A percentile compares a stretch with the other conserved stretches of the same genome.
These are phyloP conservation scores for Melanophora roralis DNA, from an alignment of 2,888 invertebrate species.

Conservation along the genomic window DNA sequence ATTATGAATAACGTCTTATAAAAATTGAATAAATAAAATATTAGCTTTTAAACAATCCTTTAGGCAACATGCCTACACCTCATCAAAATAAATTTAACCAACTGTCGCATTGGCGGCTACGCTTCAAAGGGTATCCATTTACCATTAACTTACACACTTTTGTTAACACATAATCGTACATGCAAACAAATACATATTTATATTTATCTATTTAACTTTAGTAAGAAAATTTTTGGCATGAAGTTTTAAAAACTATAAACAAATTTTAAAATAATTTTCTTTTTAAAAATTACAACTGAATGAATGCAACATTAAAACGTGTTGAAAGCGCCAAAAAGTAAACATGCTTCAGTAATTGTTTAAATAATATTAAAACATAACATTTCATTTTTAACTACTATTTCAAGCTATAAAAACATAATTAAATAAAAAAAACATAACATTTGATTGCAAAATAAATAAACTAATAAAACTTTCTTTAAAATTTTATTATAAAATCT, in stretches of 20 bases:
- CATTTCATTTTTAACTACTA: not conserved
- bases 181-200: conserved; percentile 12
- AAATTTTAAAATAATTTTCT: conserved; percentile 9
- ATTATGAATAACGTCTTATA: too few species aligned
- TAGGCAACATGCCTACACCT: too few species aligned
- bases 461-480: conserved; percentile 42
- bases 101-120: not conserved
- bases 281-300: not conserved
- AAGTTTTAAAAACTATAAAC: conserved; percentile 28
- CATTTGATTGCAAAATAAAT: not conserved
- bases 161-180: not conserved
- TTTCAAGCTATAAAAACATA: not conserved
- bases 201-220: not conserved
- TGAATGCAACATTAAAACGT: conserved; percentile 20
- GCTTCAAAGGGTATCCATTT: conserved; percentile 20
- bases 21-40: too few species aligned
- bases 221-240: not conserved
- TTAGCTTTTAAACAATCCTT: too few species aligned
- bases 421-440: not conserved
- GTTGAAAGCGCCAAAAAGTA: conserved; percentile 31
- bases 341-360: conserved; percentile 59
- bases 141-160: conserved; percentile 10
- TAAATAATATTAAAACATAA: conserved; percentile 45
- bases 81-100: too few species aligned
- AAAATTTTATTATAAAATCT: not conserved